These are phyloP conservation scores for Lanius ludovicianus DNA, from an alignment of 2,113 vertebrate species.

Conservation along the genomic window DNA sequence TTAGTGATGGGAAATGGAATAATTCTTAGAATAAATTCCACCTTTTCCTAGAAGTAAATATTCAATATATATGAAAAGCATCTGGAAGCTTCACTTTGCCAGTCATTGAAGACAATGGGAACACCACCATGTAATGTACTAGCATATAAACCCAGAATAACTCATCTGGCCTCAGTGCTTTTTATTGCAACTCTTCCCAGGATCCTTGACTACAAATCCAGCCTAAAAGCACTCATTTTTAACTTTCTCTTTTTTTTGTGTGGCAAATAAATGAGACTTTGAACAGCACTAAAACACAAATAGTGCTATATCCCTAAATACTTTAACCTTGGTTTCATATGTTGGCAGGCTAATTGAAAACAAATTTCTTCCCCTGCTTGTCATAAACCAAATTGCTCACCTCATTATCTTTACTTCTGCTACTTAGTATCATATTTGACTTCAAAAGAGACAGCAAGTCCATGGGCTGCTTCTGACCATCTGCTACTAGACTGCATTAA, in stretches of 20 bases:
- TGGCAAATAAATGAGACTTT: background rate
- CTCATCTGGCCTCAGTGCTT: background rate
- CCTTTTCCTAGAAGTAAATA: background rate
- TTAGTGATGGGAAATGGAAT: background rate
- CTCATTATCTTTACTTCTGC: constrained; percentile 1
- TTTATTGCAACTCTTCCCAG: background rate
- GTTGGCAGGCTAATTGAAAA: background rate
- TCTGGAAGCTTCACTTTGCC: background rate
- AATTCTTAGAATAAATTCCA: background rate
- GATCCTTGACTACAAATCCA: background rate
- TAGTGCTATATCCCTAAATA: background rate
- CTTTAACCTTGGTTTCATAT: background rate
- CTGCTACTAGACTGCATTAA: background rate
- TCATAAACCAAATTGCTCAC: background rate
- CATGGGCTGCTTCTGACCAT: background rate
- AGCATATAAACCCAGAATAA: background rate
- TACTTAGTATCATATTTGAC: background rate
- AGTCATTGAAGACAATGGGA: background rate
- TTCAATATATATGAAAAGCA: background rate
- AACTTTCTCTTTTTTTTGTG: background rate
- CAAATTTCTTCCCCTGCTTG: background rate
- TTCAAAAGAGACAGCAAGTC: background rate
- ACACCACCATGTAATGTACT: background rate
- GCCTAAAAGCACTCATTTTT: background rate
- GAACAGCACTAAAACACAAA: background rate